phyloP scores from a whole-genome alignment of 2,888 invertebrate genomes.

The Achlya flavicornis region DNA sequence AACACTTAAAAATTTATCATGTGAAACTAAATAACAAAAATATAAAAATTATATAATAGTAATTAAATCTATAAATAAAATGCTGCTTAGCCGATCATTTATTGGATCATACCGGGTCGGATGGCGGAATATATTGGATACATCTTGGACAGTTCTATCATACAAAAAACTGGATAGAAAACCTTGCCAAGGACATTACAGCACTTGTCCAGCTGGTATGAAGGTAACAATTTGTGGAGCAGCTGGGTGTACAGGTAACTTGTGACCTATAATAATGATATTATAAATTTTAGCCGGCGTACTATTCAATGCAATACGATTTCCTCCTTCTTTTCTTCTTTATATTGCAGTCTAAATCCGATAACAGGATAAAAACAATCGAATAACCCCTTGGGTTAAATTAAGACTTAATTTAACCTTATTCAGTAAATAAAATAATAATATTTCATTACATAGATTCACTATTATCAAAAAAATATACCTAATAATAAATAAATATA shows the following conservation, averaged over 20 bases:
- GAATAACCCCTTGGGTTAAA: no score
- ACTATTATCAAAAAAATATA: no score
- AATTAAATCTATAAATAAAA: constrained; percentile 30
- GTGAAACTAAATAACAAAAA: constrained; percentile 1
- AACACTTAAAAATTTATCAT: constrained; percentile 11
- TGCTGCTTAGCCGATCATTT: constrained; percentile 27
- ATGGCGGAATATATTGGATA: constrained; percentile 19
- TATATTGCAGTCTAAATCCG: no score
- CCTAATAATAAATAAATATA: no score
- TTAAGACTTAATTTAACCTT: no score
- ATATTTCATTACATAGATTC: no score
- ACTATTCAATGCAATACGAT: no score
- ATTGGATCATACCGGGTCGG: constrained; percentile 24
- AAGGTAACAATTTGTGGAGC: constrained; percentile 84
- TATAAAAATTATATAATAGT: constrained; percentile 12
- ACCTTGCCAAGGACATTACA: constrained; percentile 35
- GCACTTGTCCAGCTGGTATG: constrained; percentile 68
- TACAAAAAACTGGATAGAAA: constrained; percentile 8
- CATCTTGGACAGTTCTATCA: constrained; percentile 16
- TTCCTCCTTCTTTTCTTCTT: no score
- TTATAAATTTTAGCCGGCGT: no score
- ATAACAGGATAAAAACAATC: no score
- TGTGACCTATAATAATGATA: not conserved
- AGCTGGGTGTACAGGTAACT: constrained; percentile 75
- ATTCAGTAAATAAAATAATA: no score